Evolutionary conservation across 2,797 vertebrate genomes (phyloP).

Genomic region (Myotis findleyi): DNA sequence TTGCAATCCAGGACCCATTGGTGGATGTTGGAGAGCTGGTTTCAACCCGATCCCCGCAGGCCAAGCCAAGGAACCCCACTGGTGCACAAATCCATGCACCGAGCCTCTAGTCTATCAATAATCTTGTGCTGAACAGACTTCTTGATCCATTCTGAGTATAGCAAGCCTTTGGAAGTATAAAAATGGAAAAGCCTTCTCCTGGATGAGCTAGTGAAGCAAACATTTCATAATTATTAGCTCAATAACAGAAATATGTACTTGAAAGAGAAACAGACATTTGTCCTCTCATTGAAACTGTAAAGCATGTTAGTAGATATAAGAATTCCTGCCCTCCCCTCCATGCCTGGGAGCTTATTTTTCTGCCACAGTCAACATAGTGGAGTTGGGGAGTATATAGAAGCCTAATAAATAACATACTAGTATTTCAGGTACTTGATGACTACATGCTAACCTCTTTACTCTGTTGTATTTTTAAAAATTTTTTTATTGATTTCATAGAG

Average conservation of each 20-base stretch:
- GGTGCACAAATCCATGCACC: no score
- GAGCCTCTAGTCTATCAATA: background rate
- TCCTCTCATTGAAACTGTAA: background rate
- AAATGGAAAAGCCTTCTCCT: background rate
- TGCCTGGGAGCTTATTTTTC: background rate
- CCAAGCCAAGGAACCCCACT: no score
- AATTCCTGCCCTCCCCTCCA: no score
- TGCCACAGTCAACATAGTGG: background rate
- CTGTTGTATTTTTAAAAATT: no score
- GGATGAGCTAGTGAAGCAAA: background rate
- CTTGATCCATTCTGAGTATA: background rate
- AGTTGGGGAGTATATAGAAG: background rate
- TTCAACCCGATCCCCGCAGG: no score
- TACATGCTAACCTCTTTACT: background rate
- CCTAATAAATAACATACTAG: background rate
- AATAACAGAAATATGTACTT: background rate
- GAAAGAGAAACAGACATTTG: background rate
- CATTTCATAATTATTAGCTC: background rate
- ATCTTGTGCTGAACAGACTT: background rate
- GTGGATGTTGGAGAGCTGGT: no score
- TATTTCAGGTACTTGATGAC: background rate
- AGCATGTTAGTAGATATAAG: background rate
- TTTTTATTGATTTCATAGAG: no score
- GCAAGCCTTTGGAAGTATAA: background rate
- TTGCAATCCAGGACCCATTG: rapidly evolving